Evolutionary conservation across 2,888 invertebrate genomes (phyloP).

Genomic region (Tinea pellionella): DNA sequence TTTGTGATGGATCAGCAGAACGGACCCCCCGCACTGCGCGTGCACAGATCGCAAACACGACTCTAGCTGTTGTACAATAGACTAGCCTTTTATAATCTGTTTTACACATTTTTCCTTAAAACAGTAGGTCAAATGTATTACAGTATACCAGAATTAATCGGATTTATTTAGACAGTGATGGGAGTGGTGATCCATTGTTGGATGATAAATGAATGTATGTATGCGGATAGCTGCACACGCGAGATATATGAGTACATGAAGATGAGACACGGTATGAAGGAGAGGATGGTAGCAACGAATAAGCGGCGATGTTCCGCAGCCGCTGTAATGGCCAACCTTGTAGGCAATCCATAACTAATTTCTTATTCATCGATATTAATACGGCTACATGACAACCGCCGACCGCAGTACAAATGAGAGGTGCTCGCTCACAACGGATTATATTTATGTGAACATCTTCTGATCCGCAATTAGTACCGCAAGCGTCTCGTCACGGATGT

Average conservation of each 20-base stretch:
- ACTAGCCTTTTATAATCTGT: background rate
- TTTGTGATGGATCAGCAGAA: slow-evolving; percentile 42
- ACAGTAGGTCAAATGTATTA: background rate
- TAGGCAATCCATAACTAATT: slow-evolving; percentile 66
- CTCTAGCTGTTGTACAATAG: slow-evolving; percentile 28
- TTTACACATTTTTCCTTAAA: background rate
- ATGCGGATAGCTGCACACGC: too few species aligned
- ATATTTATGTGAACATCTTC: slow-evolving; percentile 62
- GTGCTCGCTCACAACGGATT: slow-evolving; percentile 50
- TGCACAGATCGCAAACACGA: slow-evolving; percentile 38
- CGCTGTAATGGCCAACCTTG: slow-evolving; percentile 54
- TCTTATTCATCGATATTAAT: slow-evolving; percentile 69
- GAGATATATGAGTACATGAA: background rate
- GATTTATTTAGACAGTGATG: background rate
- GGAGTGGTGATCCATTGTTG: background rate
- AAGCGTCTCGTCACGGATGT: slow-evolving; percentile 24
- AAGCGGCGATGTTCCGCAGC: slow-evolving; percentile 2
- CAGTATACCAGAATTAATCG: background rate
- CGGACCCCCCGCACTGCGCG: slow-evolving; percentile 47
- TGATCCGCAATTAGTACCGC: slow-evolving; percentile 58
- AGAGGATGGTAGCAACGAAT: background rate
- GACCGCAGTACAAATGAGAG: slow-evolving; percentile 60
- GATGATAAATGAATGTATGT: too few species aligned
- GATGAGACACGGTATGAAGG: background rate
- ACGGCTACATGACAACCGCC: slow-evolving; percentile 62